Percentiles rank a stretch among this genome's conserved stretches.
These are phyloP conservation scores for Eurypyga helias DNA, from an alignment of 2,113 vertebrate genomes.

Conservation along the genomic window DNA sequence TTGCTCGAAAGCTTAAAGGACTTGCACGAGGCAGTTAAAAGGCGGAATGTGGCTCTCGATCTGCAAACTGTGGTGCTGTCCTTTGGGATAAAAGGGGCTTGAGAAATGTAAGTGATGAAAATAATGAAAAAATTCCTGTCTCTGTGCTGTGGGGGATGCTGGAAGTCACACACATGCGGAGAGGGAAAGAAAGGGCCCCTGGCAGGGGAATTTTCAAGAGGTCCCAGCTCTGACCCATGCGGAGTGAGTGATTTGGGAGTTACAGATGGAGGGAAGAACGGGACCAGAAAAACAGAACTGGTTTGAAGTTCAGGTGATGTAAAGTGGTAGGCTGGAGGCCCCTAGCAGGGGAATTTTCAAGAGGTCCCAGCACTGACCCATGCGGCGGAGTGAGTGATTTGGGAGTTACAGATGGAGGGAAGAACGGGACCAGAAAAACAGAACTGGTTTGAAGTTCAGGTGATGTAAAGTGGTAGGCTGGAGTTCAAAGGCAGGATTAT, in stretches of 20 bases:
- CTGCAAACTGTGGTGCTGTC: background rate
- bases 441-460: slow-evolving; percentile 31
- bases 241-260: background rate
- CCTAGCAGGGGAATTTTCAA: slow-evolving; percentile 17
- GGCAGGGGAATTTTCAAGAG: slow-evolving; percentile 19
- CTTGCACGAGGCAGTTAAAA: background rate
- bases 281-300: slow-evolving; percentile 19
- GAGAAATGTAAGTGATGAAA: background rate
- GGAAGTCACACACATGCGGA: background rate
- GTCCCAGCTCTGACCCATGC: background rate
- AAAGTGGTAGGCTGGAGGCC: background rate
- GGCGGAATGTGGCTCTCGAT: background rate
- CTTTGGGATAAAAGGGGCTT: slow-evolving; percentile 18
- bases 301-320: slow-evolving; percentile 32
- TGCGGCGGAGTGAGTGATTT: background rate
- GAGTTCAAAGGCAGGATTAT: slow-evolving; percentile 52
- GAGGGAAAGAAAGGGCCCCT: background rate
- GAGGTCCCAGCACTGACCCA: background rate
- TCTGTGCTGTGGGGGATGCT: background rate
- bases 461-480: background rate
- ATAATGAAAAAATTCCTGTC: background rate
- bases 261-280: background rate
- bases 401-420: background rate
- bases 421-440: slow-evolving; percentile 11
- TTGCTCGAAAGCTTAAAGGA: slow-evolving; percentile 7